Evolutionary conservation across 1,140 invertebrate species (phyloP), one percentile per base, ranked within the genome.

Genomic region (Hydropsyche tenuis): DNA sequence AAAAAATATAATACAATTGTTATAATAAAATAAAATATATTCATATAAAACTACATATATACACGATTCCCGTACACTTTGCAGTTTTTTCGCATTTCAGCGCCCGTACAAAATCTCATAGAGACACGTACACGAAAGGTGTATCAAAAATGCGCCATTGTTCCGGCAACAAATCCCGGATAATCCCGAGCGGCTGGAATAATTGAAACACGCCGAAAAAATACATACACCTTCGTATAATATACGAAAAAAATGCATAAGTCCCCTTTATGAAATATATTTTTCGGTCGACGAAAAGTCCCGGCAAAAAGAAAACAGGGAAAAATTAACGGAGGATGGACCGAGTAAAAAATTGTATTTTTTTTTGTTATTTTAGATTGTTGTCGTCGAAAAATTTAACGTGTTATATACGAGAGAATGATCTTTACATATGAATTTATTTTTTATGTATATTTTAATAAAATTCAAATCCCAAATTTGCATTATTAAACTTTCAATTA

Each of bases 131-230:
- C 30, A 37, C 7, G 7, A 45, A 45, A 14, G 20, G 20, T 63
- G 20, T 27, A 63, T 27, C 2, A 27, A 63, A 42, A 16, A 22
- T 22, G 25, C 23, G 0, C 37, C 63, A 65, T 23, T 68, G 16
- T 25, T 22, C 51, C 51, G n/a, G 66, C 9, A 18, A 43, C 68
- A 70, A 70, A 70, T 70, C 68, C 43, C 5, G 22, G 45, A 22
- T 70, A 70, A 70, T 70, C 68, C 65, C 68, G 48, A 14, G 48
- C 48, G 51, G 51, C 23, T 27, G 25, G n/a, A 56, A 70, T 70
- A 70, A 70, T 70, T 70, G 68, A 70, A 70, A 70, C 37, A 65
- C 63, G 20, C 16, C 12, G 37, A 16, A 65, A n/a, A 48, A n/a
- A 48, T 7, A 48, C 14, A 14, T 48, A 48, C 16, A 48, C 16